phyloP scores from a whole-genome alignment of 2,113 vertebrate genomes.

The Spea multiplicata region DNA sequence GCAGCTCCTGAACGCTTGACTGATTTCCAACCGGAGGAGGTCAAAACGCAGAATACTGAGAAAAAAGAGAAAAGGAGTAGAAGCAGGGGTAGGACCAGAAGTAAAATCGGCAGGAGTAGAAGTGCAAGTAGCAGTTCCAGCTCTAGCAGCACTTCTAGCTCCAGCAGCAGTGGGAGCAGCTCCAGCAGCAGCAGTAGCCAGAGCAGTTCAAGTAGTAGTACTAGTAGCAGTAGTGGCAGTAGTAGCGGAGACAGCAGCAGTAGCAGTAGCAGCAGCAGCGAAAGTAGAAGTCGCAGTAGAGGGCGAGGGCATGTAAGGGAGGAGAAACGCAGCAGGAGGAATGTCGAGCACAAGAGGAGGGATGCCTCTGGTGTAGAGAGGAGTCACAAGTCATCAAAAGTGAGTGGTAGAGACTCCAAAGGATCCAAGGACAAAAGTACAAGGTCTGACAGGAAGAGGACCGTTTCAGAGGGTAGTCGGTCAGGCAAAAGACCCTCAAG shows the following conservation, averaged over 20 bases:
- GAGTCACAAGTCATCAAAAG: constrained; percentile 82
- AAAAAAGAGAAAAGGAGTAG: constrained; percentile 68
- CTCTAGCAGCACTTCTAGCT: constrained; percentile 70
- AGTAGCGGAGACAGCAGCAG: constrained; percentile 83
- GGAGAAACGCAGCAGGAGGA: constrained; percentile 77
- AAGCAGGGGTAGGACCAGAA: constrained; percentile 70
- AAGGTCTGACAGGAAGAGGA: constrained; percentile 82
- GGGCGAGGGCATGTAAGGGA: constrained; percentile 71
- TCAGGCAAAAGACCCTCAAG: constrained; percentile 81
- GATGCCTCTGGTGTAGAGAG: constrained; percentile 75
- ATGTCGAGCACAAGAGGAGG: constrained; percentile 75
- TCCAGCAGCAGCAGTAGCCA: constrained; percentile 77
- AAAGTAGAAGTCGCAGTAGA: constrained; percentile 75
- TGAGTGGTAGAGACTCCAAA: constrained; percentile 79
- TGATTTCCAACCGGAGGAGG: constrained; percentile 60
- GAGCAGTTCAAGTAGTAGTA: constrained; percentile 80
- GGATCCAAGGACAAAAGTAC: constrained; percentile 84
- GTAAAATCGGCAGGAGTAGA: constrained; percentile 71
- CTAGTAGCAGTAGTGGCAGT: constrained; percentile 74
- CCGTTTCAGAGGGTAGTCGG: constrained; percentile 82
- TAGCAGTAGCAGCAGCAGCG: constrained; percentile 80
- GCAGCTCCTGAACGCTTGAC: neutral
- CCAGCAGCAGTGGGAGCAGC: constrained; percentile 70
- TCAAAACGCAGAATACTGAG: constrained; percentile 54
- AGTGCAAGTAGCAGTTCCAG: constrained; percentile 73